Base-by-base conservation (phyloP, 2,888 invertebrate species). In the Heliconius erato region DNA sequence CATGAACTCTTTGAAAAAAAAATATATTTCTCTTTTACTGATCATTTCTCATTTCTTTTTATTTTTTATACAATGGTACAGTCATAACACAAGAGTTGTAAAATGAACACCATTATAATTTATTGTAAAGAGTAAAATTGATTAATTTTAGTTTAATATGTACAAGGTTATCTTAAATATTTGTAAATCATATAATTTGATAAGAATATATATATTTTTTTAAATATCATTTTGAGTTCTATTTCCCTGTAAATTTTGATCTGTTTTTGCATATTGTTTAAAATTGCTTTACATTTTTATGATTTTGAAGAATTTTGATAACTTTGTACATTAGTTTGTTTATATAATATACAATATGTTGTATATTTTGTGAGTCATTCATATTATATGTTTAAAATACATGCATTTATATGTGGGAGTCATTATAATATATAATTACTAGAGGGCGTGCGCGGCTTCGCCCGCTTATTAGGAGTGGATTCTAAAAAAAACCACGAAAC, bases 271-370 rank as follows among this genome's bases (percentile, higher is more conserved):
- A 76, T 35, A n/a, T 63, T 23, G n/a, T 63, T 63, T n/a, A 7
- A 26, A 76, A 23, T 59, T 1, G 32, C n/a, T 16, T 35, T 19
- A 59, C 12, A 63, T 26, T 76, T 63, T 23, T 63, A 40, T 67
- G 26, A 67, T 67, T 78, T 77, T 28, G 28, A 67, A 78, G 12
- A 49, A 68, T 81, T 81, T 84, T 83, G 84, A 76, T 85, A 84
- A 49, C 59, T 40, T 81, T 94, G 88, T 95, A 95, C 94, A 94
- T 92, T 89, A 74, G 88, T 95, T 94, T 94, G 94, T 94, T 90
- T 94, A 94, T 91, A 84, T 83, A 87, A 85, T 89, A 89, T 90
- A 86, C 87, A 86, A 63, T 63, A 7, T 87, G 79, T 80, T 85
- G 84, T 86, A 85, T 84, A 85, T 86, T 84, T 86, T 86, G 77